phyloP scores from a whole-genome alignment of 2,888 invertebrate genomes.

The Blera fallax region DNA sequence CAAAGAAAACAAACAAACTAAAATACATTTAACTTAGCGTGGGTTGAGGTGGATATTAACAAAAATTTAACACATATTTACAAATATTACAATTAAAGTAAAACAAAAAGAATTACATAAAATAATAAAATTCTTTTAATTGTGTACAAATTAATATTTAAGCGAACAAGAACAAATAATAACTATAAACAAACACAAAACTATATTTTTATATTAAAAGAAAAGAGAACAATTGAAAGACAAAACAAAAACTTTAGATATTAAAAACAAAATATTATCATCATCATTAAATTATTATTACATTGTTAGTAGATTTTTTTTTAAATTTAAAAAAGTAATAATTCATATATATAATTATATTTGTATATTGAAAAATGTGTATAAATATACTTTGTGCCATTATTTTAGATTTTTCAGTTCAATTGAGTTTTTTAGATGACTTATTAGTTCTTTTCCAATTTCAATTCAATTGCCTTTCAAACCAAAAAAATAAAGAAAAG shows the following conservation, averaged over 20 bases:
- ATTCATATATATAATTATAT: conserved; percentile 11
- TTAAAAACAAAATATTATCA: conserved; percentile 56
- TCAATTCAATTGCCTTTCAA: conserved; percentile 68
- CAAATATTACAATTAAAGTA: conserved; percentile 46
- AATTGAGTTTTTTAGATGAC: conserved; percentile 35
- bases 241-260: conserved; percentile 37
- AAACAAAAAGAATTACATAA: conserved; percentile 49
- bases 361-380: conserved; percentile 17
- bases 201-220: conserved; percentile 68
- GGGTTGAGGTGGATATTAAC: conserved; percentile 40
- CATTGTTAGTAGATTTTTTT: conserved; percentile 59
- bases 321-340: conserved; percentile 12
- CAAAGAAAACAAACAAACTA: conserved; percentile 26
- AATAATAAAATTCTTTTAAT: conserved; percentile 62
- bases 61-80: conserved; percentile 59
- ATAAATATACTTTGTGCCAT: conserved; percentile 58
- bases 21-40: conserved; percentile 20
- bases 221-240: conserved; percentile 40
- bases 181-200: conserved; percentile 39
- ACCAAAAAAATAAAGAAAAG: conserved; percentile 1
- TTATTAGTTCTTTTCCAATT: conserved; percentile 60
- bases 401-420: conserved; percentile 22
- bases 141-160: conserved; percentile 70
- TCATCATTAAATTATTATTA: conserved; percentile 55
- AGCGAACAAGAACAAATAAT: conserved; percentile 59